Evolutionary conservation across 2,113 vertebrate genomes (phyloP).

Genomic region (Eclectus roratus): DNA sequence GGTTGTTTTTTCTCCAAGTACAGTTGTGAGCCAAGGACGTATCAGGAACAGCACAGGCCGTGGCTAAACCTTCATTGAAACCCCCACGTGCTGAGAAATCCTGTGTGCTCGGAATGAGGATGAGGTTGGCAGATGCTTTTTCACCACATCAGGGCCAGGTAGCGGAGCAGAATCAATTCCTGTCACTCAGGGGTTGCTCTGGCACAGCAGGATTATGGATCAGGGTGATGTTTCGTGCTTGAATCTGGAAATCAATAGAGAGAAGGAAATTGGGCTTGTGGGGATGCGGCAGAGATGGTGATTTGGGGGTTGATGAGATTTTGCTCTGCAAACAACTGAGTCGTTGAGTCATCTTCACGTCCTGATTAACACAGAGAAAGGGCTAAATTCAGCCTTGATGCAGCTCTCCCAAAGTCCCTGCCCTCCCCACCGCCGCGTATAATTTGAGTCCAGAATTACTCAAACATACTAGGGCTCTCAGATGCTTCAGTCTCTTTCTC

Average conservation of each 20-base stretch:
- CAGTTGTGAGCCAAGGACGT: background rate
- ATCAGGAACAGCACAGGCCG: background rate
- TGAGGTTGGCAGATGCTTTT: slow-evolving; percentile 18
- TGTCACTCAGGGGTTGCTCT: slow-evolving; percentile 57
- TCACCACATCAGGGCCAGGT: background rate
- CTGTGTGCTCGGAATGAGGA: background rate
- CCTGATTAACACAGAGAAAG: background rate
- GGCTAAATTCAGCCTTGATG: background rate
- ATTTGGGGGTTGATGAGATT: slow-evolving; percentile 26
- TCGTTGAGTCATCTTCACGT: background rate
- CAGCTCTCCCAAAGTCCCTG: background rate
- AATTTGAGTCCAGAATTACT: background rate
- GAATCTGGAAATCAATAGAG: slow-evolving; percentile 62
- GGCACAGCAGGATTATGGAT: slow-evolving; percentile 65
- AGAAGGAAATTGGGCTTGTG: slow-evolving; percentile 35
- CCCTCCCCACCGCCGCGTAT: no score
- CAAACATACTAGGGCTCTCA: background rate
- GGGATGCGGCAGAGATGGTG: background rate
- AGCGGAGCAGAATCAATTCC: slow-evolving; percentile 59
- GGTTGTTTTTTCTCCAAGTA: background rate
- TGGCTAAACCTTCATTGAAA: background rate
- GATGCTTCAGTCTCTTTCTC: background rate
- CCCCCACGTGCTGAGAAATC: background rate
- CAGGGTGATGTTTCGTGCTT: background rate
- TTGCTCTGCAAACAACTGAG: background rate